These are phyloP conservation scores for Daubentonia madagascariensis DNA, from an alignment of 2,113 vertebrate genomes.

Conservation along the genomic window DNA sequence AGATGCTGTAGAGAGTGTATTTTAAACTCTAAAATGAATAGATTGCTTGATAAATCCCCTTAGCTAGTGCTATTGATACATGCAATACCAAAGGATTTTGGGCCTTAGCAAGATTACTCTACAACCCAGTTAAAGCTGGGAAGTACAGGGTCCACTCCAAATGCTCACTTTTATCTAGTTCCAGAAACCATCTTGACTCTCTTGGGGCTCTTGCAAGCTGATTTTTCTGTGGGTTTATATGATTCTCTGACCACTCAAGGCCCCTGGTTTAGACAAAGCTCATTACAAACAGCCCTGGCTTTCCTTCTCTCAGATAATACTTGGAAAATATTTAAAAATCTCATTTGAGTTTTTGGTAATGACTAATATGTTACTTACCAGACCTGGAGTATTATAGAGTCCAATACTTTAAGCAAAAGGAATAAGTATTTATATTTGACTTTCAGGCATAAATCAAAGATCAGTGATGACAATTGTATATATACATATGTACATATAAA, in stretches of 20 bases:
- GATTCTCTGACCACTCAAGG: no score
- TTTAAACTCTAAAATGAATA: neutral
- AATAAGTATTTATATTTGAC: neutral
- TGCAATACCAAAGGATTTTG: neutral
- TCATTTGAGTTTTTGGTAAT: neutral
- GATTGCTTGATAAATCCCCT: neutral
- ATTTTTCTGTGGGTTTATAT: fast-evolving
- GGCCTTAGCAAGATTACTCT: neutral
- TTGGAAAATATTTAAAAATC: neutral
- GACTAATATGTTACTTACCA: neutral
- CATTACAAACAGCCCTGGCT: neutral
- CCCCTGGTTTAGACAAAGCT: neutral
- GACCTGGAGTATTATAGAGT: neutral
- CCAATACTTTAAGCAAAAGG: neutral
- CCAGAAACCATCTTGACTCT: neutral
- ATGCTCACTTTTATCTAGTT: fast-evolving
- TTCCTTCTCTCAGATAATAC: neutral
- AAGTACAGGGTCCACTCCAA: no score
- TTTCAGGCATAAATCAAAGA: neutral
- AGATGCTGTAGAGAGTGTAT: neutral
- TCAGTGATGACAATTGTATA: neutral
- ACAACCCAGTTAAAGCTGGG: no score
- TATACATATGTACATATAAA: fast-evolving
- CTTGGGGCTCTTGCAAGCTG: neutral
- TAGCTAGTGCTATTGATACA: neutral